Base-by-base conservation (phyloP, 2,113 vertebrate genomes). In the Pluvianellus socialis region DNA sequence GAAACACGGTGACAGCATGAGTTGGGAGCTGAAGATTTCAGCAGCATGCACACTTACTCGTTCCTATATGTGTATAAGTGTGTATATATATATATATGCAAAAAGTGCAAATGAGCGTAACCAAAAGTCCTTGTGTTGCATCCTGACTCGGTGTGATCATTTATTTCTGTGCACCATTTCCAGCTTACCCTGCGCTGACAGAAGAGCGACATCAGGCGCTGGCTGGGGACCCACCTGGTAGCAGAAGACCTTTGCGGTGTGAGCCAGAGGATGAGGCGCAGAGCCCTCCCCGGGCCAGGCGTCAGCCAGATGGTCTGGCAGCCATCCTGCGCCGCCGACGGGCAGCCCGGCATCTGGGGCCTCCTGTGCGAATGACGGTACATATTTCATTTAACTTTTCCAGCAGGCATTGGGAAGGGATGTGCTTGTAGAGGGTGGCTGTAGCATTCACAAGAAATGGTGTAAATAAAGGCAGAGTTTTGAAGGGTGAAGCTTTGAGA, bases 271-370 rank as follows among this genome's bases (percentile, higher is more conserved):
- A 52, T 7, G 9, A 84, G 83, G 42, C 5, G 14, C 47, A 15
- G 73, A 80, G 72, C 42, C 70, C 33, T 50, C 40, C 56, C 56
- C 4, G 4, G 73, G 77, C 50, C 70, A 74, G 42, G 68, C 45
- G 1, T 38, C 20, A 32, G 65, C 16, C 92, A 95, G 91, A 89
- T 87, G 91, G 89, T 61, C 79, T 94, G 96, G 89, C 84, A 94
- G 68, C 50, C 49, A 49, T 55, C 83, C 89, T 22, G 50, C 6
- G 4, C 65, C 4, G 4, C 86, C 11, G 2, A 26, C 12, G 2
- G 72, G 79, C 45, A 45, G 75, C 63, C 67, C 14, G 2, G 72
- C 86, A 61, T 42, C 84, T 59, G 62, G 45, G 59, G 40, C 56
- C 40, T 33, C 27, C 1, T 38, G 11, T 44, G 8, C 18, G 3